Evolutionary conservation across 2,797 vertebrate species (phyloP).

Genomic region (Mus caroli): DNA sequence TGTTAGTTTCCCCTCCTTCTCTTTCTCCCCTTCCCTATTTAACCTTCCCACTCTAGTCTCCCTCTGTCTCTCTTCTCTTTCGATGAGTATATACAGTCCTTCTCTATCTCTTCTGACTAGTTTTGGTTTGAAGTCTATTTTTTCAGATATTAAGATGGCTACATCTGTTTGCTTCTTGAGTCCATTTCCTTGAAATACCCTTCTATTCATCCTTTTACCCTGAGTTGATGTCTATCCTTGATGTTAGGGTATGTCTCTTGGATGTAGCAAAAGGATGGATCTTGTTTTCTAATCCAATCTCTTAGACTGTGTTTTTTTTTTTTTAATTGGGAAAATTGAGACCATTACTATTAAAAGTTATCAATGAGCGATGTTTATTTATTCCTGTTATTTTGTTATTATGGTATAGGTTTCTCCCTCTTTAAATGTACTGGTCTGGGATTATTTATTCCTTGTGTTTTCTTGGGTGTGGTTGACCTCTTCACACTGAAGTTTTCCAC

Average conservation of each 20-base stretch:
- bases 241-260: not conserved
- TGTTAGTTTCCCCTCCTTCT: not conserved
- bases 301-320: not conserved
- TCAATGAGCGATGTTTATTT: not conserved
- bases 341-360: not conserved
- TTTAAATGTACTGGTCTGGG: not conserved
- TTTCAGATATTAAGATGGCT: not conserved
- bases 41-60: not conserved
- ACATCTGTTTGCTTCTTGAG: not conserved
- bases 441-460: not conserved
- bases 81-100: not conserved
- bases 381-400: not conserved
- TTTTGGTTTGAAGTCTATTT: not conserved
- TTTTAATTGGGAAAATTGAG: not conserved
- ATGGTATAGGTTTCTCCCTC: not conserved
- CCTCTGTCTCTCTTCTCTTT: not conserved
- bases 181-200: not conserved
- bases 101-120: not conserved
- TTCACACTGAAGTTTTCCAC: not conserved
- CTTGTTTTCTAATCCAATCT: not conserved
- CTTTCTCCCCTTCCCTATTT: not conserved
- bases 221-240: not conserved
- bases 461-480: not conserved
- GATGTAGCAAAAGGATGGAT: not conserved
- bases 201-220: not conserved